These are phyloP conservation scores for Atractosteus spatula DNA, from an alignment of 2,113 vertebrate species.

Conservation along the genomic window DNA sequence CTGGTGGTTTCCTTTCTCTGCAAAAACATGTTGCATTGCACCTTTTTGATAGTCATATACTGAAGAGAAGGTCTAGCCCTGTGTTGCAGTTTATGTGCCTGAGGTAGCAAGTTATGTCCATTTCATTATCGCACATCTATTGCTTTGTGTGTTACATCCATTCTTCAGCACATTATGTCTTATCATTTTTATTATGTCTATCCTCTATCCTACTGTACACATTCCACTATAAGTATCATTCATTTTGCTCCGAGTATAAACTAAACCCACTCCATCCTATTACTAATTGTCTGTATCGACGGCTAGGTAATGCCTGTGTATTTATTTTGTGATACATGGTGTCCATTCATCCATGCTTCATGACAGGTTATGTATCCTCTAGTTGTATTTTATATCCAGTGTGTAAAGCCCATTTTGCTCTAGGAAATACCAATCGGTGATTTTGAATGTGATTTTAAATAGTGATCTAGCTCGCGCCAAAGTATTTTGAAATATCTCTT, in stretches of 20 bases:
- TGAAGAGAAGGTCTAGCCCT: background rate
- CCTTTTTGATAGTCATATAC: background rate
- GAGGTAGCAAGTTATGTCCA: conserved; percentile 1
- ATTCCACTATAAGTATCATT: background rate
- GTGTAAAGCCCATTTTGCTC: background rate
- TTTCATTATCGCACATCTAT: background rate
- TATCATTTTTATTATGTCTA: conserved; percentile 7
- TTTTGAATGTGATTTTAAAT: background rate
- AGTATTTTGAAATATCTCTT: too few species aligned
- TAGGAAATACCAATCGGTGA: background rate
- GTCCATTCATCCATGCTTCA: background rate
- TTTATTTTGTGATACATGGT: background rate
- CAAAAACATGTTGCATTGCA: background rate
- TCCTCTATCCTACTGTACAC: background rate
- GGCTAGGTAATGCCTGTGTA: background rate
- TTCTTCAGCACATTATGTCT: background rate
- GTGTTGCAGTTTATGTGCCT: background rate
- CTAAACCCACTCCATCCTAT: background rate
- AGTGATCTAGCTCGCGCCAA: too few species aligned
- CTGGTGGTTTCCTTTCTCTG: background rate
- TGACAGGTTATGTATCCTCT: background rate
- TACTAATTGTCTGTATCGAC: background rate
- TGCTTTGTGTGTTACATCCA: background rate
- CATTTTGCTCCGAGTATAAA: background rate
- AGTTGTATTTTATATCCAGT: background rate